Percentiles rank a stretch among this genome's conserved stretches.
phyloP scores from a whole-genome alignment of 2,113 vertebrate genomes.

The Nycticryphes semicollaris region DNA sequence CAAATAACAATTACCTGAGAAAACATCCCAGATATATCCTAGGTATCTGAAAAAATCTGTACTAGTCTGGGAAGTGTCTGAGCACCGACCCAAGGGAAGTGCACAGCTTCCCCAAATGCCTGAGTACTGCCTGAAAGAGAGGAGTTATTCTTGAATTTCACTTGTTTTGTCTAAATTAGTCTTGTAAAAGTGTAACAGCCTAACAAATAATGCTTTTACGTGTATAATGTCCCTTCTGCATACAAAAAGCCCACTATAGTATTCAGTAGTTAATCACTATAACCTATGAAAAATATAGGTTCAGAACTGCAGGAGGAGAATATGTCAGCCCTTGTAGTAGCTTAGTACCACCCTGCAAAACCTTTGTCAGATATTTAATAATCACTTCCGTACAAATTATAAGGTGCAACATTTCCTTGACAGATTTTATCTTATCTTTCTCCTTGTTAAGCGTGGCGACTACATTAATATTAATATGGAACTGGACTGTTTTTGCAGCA shows the following conservation, averaged over 20 bases:
- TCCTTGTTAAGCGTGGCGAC: neutral
- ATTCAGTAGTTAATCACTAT: neutral
- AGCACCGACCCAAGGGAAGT: neutral
- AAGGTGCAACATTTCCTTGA: neutral
- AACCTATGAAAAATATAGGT: neutral
- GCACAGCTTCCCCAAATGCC: neutral
- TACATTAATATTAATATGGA: neutral
- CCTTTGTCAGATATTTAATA: neutral
- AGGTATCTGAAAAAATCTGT: neutral
- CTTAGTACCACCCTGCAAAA: neutral
- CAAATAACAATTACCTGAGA: neutral
- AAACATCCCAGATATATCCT: neutral
- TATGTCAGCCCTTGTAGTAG: neutral
- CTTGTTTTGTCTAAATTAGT: neutral
- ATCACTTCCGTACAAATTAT: neutral
- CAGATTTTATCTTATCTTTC: neutral
- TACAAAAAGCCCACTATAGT: fast-evolving
- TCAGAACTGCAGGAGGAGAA: neutral
- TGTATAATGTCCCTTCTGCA: neutral
- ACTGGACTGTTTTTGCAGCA: neutral
- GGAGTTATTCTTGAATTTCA: neutral
- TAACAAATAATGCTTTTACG: neutral
- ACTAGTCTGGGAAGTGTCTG: neutral
- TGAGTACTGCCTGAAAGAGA: neutral
- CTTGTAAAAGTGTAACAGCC: neutral